Evolutionary conservation across 2,113 vertebrate species (phyloP), one percentile per base, ranked within the genome.

Genomic region (Perccottus glenii): DNA sequence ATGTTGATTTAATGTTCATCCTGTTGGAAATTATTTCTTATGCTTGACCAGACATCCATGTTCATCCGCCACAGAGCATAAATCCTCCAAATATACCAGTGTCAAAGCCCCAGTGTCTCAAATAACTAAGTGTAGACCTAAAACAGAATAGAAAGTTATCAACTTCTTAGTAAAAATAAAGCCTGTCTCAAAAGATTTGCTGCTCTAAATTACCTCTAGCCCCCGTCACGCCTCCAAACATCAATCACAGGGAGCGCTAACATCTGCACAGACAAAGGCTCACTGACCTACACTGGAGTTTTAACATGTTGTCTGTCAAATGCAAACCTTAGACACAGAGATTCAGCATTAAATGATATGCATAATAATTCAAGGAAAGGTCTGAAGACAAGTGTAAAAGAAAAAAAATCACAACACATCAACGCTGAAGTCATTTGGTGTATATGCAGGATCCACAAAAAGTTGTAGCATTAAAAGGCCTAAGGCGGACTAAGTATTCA

Each of bases 131-230:
- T 57, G 75, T 55, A 10, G 65, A 52, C 62, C 51, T 70, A 73
- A 27, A 74, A 85, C 65, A 65, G 66, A 81, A 56, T 10, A 47
- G 68, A 70, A 62, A 81, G 80, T 46, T 48, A 68, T 71, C 60
- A 16, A 10, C 74, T 69, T 78, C 64, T 80, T 73, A 32, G 68
- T 51, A 40, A 79, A 80, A 79, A 67, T 70, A 77, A 40, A 27
- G 62, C 36, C 55, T 79, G 67, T 81, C 55, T 64, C 32, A 66
- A 56, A 73, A 78, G 68, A 81, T 81, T 66, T 72, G 69, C 67
- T 16, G 64, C 69, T 15, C 60, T 56, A 78, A 82, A 80, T 82
- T 81, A 83, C 47, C 70, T 57, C 2, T 1, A 40, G 9, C 38
- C 58, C 11, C 33, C 9, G 53, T 15, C 77, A 63, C 80, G 42